phyloP scores from a whole-genome alignment of 2,797 vertebrate genomes.

The Acropternis orthonyx region DNA sequence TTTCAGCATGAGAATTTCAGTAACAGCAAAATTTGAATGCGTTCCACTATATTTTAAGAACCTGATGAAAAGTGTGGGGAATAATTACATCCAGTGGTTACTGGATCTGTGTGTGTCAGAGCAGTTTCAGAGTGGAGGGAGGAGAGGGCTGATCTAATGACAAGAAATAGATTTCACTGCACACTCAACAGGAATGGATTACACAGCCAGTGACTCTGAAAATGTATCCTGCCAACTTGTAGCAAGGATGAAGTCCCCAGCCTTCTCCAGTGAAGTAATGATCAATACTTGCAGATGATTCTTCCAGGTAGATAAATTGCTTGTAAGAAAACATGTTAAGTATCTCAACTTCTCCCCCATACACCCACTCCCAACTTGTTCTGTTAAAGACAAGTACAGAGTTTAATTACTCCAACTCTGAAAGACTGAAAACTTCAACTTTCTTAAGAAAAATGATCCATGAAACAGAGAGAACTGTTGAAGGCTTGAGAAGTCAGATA shows the following conservation, averaged over 20 bases:
- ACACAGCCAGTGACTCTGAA: neutral
- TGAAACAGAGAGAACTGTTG: neutral
- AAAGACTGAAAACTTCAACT: neutral
- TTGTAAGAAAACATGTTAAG: neutral
- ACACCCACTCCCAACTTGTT: conserved; percentile 34
- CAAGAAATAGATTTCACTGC: neutral
- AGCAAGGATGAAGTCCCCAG: neutral
- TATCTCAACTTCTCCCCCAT: neutral
- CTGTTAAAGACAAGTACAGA: neutral
- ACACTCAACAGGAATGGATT: neutral
- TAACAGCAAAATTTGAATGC: neutral
- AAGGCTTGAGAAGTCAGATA: neutral
- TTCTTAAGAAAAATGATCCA: neutral
- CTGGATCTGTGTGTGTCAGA: neutral
- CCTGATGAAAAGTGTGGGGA: neutral
- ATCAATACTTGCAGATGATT: conserved; percentile 10
- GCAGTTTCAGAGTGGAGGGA: neutral
- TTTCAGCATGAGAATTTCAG: neutral
- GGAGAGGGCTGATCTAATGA: neutral
- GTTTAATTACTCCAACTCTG: conserved; percentile 9
- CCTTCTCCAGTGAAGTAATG: neutral
- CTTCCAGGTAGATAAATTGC: conserved; percentile 22
- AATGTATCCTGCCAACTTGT: neutral
- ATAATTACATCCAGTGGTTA: neutral
- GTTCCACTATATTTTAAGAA: neutral